phyloP scores from a whole-genome alignment of 1,140 invertebrate species.

The Bombus haemorrhoidalis region DNA sequence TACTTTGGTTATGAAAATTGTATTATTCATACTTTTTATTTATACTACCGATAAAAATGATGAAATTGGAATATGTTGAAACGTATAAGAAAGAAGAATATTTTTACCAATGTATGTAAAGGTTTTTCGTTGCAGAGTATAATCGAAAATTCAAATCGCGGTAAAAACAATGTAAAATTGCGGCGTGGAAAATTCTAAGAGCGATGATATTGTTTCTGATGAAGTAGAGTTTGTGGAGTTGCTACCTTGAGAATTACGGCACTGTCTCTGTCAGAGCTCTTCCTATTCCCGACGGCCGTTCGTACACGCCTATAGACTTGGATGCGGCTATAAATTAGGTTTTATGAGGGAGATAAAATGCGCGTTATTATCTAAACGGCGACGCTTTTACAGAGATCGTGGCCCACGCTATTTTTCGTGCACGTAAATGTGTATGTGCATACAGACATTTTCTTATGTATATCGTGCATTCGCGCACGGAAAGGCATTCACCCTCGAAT shows the following conservation, averaged over 20 bases:
- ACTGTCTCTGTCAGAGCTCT: conserved; percentile 60
- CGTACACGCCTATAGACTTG: conserved; percentile 75
- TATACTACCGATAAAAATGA: no score
- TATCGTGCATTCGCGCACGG: conserved; percentile 2
- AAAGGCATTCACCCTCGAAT: conserved; percentile 64
- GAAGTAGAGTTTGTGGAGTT: conserved; percentile 24
- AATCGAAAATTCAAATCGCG: no score
- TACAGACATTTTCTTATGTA: not conserved
- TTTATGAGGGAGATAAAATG: conserved; percentile 83
- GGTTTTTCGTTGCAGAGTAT: no score
- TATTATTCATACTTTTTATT: no score
- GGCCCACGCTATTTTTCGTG: conserved; percentile 73
- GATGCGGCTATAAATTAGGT: conserved; percentile 82
- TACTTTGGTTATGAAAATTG: no score
- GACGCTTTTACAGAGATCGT: conserved; percentile 80
- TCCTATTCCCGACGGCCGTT: conserved; percentile 65
- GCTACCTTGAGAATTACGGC: conserved; percentile 57
- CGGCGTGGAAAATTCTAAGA: no score
- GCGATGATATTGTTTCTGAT: no score
- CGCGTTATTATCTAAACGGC: conserved; percentile 83
- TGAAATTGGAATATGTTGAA: no score
- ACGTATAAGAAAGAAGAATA: no score
- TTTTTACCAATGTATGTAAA: no score
- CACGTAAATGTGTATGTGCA: conserved; percentile 12
- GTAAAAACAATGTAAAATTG: no score